Evolutionary conservation across 2,797 vertebrate genomes (phyloP), one percentile per base, ranked within the genome.

Genomic region (Mionectes olivaceus): DNA sequence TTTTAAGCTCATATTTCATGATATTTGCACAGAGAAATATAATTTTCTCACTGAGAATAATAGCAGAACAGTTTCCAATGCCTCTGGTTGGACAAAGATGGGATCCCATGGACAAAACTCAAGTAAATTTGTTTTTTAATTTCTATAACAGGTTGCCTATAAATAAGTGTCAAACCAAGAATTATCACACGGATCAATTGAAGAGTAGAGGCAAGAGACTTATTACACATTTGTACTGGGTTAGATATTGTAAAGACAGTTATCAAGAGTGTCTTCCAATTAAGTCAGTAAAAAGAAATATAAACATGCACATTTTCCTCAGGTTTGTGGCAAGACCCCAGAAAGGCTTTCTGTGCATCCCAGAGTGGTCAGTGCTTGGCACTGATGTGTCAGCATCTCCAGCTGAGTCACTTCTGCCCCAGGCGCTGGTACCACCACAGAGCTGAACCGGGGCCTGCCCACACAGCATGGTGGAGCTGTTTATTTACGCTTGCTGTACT

Each of bases 391-490:
- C 17, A 6, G 22, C 25, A 8, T 50, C 57, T 68, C 43, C 79
- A 65, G 25, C 10, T 56, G 59, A 73, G 33, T 56, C 32, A 22
- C 5, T 41, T 63, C 50, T 82, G 28, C 43, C 70, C 39, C n/a
- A 9, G 0, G 0, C 21, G 13, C 27, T 67, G 35, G 11, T 63
- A 59, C 21, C 27, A 55, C 39, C 1, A 1, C 3, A 11, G 0
- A 0, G 33, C 6, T 67, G 50, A 80, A 65, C 8, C 18, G 13
- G 13, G 50, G n/a, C 33, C 35, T 59, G 59, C 33, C 37, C 50
- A 43, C 71, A 55, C 22, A 60, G 50, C 18, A 28, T 14, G 27
- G 33, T 12, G 9, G 10, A 81, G 47, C 11, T 17, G 7, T 77
- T 82, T 49, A 59, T 76, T 84, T 64, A 10, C 12, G 60, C 13